Base-by-base conservation (phyloP, 1,140 invertebrate genomes). In the Capitella teleta region DNA sequence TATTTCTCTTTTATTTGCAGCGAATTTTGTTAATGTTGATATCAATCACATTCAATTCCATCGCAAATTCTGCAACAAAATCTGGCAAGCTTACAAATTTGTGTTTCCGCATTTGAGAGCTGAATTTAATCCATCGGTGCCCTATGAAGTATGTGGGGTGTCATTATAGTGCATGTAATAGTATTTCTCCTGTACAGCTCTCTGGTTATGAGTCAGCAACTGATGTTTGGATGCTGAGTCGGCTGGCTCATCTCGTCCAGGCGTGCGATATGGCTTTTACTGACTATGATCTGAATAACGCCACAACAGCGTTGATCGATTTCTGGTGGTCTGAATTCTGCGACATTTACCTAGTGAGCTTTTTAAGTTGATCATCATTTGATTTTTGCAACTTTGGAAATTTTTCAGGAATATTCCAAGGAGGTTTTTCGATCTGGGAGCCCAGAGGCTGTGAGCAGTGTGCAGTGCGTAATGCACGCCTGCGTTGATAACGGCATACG, bases 401-500 rank as follows among this genome's bases (percentile, higher is more conserved):
- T 48, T 10, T 48, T 57, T 32, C 57, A 82, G 80, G 82, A 81
- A 77, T 81, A 74, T 43, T 77, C 74, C 34, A 85, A 84, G 68
- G 69, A 64, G 71, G 67, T 67, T 76, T 60, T 74, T 59, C 61
- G 62, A 61, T 61, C 59, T 41, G 50, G 77, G 4, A 76, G 77
- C 14, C 4, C 5, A 18, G 18, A 16, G 14, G 30, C 24, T 32
- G 6, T 18, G 5, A 14, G 25, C 19, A 18, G 19, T n/a, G 32
- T 36, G 37, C 38, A 38, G 25, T 25, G 19, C 49, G 83, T 86
- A 0, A 72, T 97, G 0, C 87, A 87, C 63, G 80, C 80, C 0
- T 84, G 84, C 41, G 63, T 98, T 28, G 86, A 96, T 60, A 78
- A 79, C 25, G 91, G 87, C 5, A 74, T 99, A 5, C 77, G 86